Conservation (phyloP, 2,113 vertebrate genomes). For the Oncorhynchus keta region DNA sequence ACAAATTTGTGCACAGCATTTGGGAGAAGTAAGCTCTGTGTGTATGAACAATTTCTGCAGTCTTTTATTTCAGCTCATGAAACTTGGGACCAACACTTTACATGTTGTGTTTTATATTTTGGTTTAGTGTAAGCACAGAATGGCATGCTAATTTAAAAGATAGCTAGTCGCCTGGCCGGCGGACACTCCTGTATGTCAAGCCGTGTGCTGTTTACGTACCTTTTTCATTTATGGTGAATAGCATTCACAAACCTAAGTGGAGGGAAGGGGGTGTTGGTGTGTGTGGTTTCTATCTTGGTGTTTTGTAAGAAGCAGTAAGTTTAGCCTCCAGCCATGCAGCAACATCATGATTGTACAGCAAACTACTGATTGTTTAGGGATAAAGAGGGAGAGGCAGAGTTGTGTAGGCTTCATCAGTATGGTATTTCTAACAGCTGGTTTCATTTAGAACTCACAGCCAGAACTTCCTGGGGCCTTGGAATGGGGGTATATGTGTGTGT, state of each 20-base stretch:
- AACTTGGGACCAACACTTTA: too few relatives aligned
- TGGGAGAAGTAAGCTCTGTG: too few relatives aligned
- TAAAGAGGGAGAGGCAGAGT: slow-evolving; percentile 26
- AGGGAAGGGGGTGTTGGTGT: background rate
- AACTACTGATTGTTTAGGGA: slow-evolving; percentile 48
- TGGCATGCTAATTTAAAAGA: too few relatives aligned
- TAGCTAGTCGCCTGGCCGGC: too few relatives aligned
- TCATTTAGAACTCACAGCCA: slow-evolving; percentile 66
- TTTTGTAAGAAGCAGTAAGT: slow-evolving; percentile 42
- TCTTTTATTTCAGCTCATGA: too few relatives aligned
- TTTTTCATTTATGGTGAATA: background rate
- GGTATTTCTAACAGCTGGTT: slow-evolving; percentile 75
- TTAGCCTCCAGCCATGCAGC: slow-evolving; percentile 36
- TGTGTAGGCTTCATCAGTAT: slow-evolving; percentile 55
- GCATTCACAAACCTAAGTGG: background rate
- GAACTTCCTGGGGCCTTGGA: slow-evolving; percentile 64
- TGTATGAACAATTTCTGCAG: too few relatives aligned
- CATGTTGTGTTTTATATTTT: too few relatives aligned
- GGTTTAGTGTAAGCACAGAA: too few relatives aligned
- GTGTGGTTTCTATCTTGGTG: background rate
- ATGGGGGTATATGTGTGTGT: slow-evolving; percentile 27
- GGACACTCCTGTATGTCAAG: too few relatives aligned
- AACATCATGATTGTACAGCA: slow-evolving; percentile 61
- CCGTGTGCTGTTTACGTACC: too few relatives aligned
- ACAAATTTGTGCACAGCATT: too few relatives aligned